Evolutionary conservation across 2,888 invertebrate genomes (phyloP).

Genomic region (Chymomyza fuscimana): DNA sequence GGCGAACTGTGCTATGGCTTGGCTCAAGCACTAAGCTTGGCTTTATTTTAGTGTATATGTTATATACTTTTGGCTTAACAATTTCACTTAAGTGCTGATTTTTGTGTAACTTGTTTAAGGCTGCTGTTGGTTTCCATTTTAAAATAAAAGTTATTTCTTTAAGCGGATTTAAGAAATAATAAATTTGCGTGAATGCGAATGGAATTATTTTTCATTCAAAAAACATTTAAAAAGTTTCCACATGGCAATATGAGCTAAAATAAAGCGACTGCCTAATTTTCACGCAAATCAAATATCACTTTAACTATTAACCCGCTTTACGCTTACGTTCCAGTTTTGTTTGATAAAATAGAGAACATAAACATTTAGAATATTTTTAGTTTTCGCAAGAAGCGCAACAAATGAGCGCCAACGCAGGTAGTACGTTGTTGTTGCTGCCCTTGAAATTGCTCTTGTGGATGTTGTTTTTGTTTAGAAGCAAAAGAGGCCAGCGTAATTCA

Average conservation of each 20-base stretch:
- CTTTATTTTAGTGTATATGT: conserved; percentile 7
- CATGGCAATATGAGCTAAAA: no score
- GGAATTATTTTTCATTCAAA: not conserved
- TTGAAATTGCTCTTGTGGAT: conserved; percentile 26
- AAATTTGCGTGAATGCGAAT: not conserved
- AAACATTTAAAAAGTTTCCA: not conserved
- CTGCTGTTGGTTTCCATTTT: conserved; percentile 55
- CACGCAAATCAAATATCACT: not conserved
- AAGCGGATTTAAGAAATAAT: not conserved
- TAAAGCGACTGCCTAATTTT: not conserved
- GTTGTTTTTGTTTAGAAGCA: conserved; percentile 68
- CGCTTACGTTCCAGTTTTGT: not conserved
- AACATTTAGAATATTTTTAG: conserved; percentile 61
- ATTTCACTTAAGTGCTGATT: conserved; percentile 20
- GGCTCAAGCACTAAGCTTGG: conserved; percentile 30
- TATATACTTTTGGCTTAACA: conserved; percentile 68
- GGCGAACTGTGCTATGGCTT: conserved; percentile 61
- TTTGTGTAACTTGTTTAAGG: conserved; percentile 48
- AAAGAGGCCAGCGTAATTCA: conserved; percentile 74
- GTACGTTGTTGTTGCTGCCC: conserved; percentile 29
- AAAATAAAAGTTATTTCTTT: conserved; percentile 11
- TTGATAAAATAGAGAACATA: not conserved
- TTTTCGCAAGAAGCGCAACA: conserved; percentile 64
- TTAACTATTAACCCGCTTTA: not conserved
- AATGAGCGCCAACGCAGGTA: conserved; percentile 59